phyloP scores from a whole-genome alignment of 2,888 invertebrate species.

The Lasioglossum lativentre region DNA sequence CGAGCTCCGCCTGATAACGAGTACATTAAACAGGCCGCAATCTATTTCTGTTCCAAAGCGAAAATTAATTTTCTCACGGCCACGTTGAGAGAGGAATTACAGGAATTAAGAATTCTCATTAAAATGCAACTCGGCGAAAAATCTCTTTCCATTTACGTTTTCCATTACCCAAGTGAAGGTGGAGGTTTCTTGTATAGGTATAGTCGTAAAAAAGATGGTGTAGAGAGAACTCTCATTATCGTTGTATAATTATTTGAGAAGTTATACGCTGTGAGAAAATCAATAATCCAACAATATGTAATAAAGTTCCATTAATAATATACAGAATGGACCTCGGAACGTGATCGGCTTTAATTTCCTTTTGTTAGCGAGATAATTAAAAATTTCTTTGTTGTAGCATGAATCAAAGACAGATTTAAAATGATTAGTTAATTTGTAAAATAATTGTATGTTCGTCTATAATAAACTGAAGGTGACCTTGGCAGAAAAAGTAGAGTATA shows the following conservation, averaged over 20 bases:
- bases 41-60: not conserved
- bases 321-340: not conserved
- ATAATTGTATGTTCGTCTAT: not conserved
- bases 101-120: slow-evolving; percentile 18
- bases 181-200: not conserved
- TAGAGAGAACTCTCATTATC: not conserved
- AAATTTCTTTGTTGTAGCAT: not conserved
- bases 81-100: not conserved
- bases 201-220: not conserved
- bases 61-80: not conserved
- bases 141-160: not conserved
- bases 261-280: not conserved
- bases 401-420: not conserved
- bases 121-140: not conserved
- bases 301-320: not conserved
- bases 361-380: not conserved
- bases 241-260: slow-evolving; percentile 3
- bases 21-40: not conserved
- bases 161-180: not conserved
- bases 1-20: not conserved
- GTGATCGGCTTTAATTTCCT: not conserved
- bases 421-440: not conserved
- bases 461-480: not conserved
- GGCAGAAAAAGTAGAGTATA: not conserved
- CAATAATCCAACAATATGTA: not conserved